Evolutionary conservation across 2,113 vertebrate genomes (phyloP).

Genomic region (Chelonoidis abingdonii): DNA sequence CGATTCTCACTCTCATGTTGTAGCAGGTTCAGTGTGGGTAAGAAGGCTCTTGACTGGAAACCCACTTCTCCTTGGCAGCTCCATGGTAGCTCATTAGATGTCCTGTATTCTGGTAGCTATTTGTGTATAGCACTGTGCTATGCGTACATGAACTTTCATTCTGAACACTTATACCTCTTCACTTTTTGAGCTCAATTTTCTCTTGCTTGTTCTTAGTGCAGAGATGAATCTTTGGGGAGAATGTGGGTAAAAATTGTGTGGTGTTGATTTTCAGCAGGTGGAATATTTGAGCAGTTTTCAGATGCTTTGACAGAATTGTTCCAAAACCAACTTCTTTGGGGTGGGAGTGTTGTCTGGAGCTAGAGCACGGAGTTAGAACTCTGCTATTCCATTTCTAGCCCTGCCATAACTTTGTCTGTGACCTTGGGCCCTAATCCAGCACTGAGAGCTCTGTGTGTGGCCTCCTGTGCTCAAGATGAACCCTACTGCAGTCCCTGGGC

Average conservation of each 20-base stretch:
- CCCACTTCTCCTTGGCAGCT: not conserved
- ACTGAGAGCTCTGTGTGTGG: not conserved
- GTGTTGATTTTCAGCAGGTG: not conserved
- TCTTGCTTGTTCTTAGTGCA: constrained; percentile 3
- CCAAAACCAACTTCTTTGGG: not conserved
- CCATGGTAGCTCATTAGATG: fast-evolving
- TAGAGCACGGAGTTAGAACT: not conserved
- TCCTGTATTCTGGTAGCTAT: not conserved
- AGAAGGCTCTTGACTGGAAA: not conserved
- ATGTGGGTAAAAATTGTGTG: not conserved
- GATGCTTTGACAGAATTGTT: constrained; percentile 14
- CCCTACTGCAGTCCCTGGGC: fast-evolving
- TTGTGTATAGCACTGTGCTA: constrained; percentile 15
- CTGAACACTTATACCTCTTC: constrained; percentile 51
- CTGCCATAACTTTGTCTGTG: not conserved
- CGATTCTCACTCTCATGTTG: not conserved
- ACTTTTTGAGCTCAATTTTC: constrained; percentile 57
- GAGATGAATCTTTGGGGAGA: constrained; percentile 14
- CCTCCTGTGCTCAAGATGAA: fast-evolving
- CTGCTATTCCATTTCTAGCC: not conserved
- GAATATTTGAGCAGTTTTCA: not conserved
- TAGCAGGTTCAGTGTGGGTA: not conserved
- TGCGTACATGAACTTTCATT: constrained; percentile 12
- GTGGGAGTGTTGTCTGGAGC: not conserved
- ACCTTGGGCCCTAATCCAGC: not conserved